Evolutionary conservation across 2,113 vertebrate genomes (phyloP), one percentile per base, ranked within the genome.

Genomic region (Dromaius novaehollandiae): DNA sequence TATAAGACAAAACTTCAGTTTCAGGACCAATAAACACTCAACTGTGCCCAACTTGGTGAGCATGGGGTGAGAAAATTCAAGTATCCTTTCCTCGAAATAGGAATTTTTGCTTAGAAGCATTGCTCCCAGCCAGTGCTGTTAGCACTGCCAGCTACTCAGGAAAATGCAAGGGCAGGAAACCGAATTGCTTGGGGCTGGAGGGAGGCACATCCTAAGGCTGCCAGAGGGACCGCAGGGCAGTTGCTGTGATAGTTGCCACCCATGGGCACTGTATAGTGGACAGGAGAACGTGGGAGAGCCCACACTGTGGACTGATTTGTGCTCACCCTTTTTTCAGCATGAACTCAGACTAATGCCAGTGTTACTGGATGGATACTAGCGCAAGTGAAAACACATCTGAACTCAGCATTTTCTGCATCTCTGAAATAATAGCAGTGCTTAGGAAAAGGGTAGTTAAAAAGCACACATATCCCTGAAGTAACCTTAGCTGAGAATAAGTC

Each of bases 401-500:
- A 10, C 69, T 94, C 13, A 12, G 22, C 90, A 58, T 28, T 82
- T 83, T 64, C 68, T 88, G 34, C 70, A 77, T 48, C 71, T 89
- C 48, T 86, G 71, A 85, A 93, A 42, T 84, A 85, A 51, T 66
- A 88, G 66, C 1, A 1, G 22, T 86, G 20, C 88, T 92, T 95
- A 88, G 91, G 87, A 95, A 97, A 93, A 66, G 79, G 63, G 44
- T 92, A 69, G 50, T 91, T 96, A 86, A 88, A 96, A 93, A 97
- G 70, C 73, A 83, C 89, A 81, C 85, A 75, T 95, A 77, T 80
- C 58, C 89, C 91, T 96, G 92, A 97, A 97, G 95, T 96, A 95
- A 96, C 94, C 93, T 95, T 95, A 97, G 89, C 93, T 38, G 16
- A 89, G 97, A 97, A 88, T 96, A 98, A 98, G 95, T 94, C 81